Base-by-base conservation (phyloP, 2,797 vertebrate species). In the Cheirogaleus major region DNA sequence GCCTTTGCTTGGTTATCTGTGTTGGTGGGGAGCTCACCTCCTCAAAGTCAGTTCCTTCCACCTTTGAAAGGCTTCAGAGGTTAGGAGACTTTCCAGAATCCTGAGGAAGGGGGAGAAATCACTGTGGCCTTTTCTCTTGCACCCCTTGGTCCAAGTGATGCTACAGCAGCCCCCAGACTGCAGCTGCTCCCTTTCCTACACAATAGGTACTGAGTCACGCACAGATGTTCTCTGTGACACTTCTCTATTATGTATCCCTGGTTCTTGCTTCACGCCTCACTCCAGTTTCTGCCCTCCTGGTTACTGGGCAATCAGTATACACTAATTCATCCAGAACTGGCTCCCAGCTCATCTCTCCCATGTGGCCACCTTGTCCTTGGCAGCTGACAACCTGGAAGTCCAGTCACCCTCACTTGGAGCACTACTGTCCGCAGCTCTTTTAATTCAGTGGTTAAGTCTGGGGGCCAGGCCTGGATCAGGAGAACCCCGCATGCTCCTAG, bases 221-320 rank as follows among this genome's bases (percentile, higher is more conserved):
- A 15, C 13, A 0, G 48, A 48, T 23, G 4, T 22, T 35, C 11
- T 35, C 63, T 38, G 1, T 0, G 27, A 76, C 0, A 14, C 30
- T 7, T 45, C 73, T 76, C 43, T 30, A 3, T 75, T 70, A 1
- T 5, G 10, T 7, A 1, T 32, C 65, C 15, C 52, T 32, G 11
- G 13, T 13, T 79, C 69, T 70, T 59, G 63, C 48, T 79, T 87
- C 43, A 20, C 7, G 0, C 50, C 25, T 81, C 90, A 55, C 13
- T 1, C 59, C 30, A 52, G 55, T 27, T 63, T 61, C 91, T 27
- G 20, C 6, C 57, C 18, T 27, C 70, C 61, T 38, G 50, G 41
- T 45, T n/a, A 84, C 65, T 65, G 63, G 27, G 45, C 45, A 52
- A 7, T 61, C 20, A 38, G 32, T 32, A 61, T 25, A 7, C 55